These are phyloP conservation scores for Macrochelys suwanniensis DNA, from an alignment of 2,797 vertebrate species.

Conservation along the genomic window DNA sequence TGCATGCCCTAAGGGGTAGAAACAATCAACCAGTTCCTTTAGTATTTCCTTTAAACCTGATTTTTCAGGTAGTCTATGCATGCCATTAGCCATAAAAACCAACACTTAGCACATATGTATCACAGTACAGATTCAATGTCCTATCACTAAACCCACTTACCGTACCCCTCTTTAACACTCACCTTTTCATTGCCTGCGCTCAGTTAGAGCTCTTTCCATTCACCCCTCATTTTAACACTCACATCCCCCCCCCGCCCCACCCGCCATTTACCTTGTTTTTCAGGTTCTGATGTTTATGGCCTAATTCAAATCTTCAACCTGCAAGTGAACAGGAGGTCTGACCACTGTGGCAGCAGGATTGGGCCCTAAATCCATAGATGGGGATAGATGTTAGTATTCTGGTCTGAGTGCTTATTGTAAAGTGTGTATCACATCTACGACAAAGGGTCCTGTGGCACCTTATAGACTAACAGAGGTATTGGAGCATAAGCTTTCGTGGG, in stretches of 20 bases:
- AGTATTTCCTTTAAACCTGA: background rate
- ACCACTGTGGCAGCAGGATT: constrained; percentile 32
- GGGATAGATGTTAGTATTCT: constrained; percentile 34
- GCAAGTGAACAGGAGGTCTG: constrained; percentile 17
- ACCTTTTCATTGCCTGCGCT: fast-evolving
- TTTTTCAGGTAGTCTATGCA: background rate
- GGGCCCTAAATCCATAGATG: background rate
- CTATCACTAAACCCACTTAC: background rate
- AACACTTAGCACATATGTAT: fast-evolving
- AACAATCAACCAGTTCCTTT: background rate
- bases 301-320: constrained; percentile 41
- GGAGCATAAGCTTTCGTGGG: no score
- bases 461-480: no score
- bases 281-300: no score
- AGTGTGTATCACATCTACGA: background rate
- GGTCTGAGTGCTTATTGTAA: background rate
- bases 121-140: background rate
- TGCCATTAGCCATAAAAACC: background rate
- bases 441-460: no score
- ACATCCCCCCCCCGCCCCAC: no score
- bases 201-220: background rate
- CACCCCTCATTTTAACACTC: background rate
- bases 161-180: background rate
- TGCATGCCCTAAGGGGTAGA: background rate
- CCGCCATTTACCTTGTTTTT: no score